Evolutionary conservation across 2,797 vertebrate genomes (phyloP), one percentile per base, ranked within the genome.

Genomic region (Manis javanica): DNA sequence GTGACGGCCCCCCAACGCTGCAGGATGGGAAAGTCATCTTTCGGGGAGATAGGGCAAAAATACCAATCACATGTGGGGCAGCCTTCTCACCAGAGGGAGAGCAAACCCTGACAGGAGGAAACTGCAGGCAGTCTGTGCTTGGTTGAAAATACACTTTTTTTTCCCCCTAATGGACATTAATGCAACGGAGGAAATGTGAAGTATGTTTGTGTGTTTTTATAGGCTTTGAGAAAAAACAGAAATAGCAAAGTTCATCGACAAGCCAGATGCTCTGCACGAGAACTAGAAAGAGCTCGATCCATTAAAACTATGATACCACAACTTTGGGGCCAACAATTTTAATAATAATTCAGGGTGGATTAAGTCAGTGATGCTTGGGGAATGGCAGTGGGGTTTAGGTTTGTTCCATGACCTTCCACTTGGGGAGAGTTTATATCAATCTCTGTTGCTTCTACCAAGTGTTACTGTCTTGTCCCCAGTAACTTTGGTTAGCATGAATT

Each of bases 161-260:
- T 90, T 6, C 12, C 26, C 6, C 26, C 74, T 55, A 53, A 90
- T 61, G 77, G 89, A 64, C 53, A 19, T 63, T 21, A 81, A 37
- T 82, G 71, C 53, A 79, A 16, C n/a, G 21, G 75, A 26, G n/a
- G 82, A 79, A 89, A 92, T 69, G 75, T 14, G 68, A 75, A 85
- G 49, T 77, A 46, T 74, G 34, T 34, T 55, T 64, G 55, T 71
- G 85, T 85, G 46, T 74, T 90, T 97, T 92, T 86, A 87, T 12
- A 49, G 69, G 26, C 39, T 95, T 96, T 94, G 79, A 94, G 37
- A 93, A 68, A 81, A 92, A 64, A 87, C 0, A 69, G 71, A 91
- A 74, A 89, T 57, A 39, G 51, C 49, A 90, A 84, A 66, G 24
- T 72, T 97, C 64, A 81, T 78, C 29, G 57, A 83, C 34, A 71